These are phyloP conservation scores for Diplazon laetatorius DNA, from an alignment of 2,888 invertebrate species.

Conservation along the genomic window DNA sequence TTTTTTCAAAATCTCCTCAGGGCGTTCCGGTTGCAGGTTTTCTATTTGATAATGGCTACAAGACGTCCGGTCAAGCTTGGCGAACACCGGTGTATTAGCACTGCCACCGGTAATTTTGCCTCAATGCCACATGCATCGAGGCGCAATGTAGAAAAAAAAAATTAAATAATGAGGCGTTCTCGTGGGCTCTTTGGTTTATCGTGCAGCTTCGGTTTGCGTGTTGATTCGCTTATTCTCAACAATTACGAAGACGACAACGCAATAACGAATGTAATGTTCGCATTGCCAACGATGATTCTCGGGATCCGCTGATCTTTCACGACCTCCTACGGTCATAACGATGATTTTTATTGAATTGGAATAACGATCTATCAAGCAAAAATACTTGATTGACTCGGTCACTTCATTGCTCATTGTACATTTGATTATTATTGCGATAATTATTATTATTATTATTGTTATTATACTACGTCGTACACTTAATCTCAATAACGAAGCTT, in stretches of 20 bases:
- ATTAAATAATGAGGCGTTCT: slow-evolving; percentile 48
- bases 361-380: slow-evolving; percentile 30
- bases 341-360: slow-evolving; percentile 33
- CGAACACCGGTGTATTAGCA: slow-evolving; percentile 17
- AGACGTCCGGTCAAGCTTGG: slow-evolving; percentile 28
- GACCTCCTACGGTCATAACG: background rate
- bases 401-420: background rate
- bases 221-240: slow-evolving; percentile 36
- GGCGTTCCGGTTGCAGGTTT: slow-evolving; percentile 19
- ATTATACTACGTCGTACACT: background rate
- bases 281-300: slow-evolving; percentile 39
- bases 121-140: slow-evolving; percentile 41
- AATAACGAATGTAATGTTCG: slow-evolving; percentile 38
- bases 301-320: slow-evolving; percentile 27
- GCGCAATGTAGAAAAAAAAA: slow-evolving; percentile 28
- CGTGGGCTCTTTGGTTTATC: slow-evolving; percentile 35
- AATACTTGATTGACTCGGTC: slow-evolving; percentile 1
- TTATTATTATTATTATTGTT: slow-evolving; percentile 13
- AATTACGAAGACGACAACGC: slow-evolving; percentile 41
- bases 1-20: slow-evolving; percentile 15
- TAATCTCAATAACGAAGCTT: background rate
- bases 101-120: slow-evolving; percentile 43
- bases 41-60: background rate
- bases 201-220: slow-evolving; percentile 29
- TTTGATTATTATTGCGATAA: slow-evolving; percentile 2